phyloP scores from a whole-genome alignment of 2,888 invertebrate species.

The Elysia crispata region DNA sequence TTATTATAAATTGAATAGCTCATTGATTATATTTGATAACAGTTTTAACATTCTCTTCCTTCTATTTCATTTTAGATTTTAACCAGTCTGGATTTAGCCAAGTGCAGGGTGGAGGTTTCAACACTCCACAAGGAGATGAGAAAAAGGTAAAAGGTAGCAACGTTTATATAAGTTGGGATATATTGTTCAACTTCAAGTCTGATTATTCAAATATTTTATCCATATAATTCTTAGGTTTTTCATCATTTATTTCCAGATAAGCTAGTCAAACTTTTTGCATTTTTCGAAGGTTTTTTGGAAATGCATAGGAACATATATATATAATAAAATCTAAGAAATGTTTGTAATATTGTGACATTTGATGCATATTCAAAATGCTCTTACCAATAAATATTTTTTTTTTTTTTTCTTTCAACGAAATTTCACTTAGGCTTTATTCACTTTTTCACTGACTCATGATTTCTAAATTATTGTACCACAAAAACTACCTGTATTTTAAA shows the following conservation, averaged over 20 bases:
- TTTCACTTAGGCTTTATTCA: background rate
- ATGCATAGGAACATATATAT: too few relatives aligned
- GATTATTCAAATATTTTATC: background rate
- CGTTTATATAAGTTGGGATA: background rate
- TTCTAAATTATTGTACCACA: too few relatives aligned
- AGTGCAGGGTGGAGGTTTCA: slow-evolving; percentile 63
- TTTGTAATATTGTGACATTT: too few relatives aligned
- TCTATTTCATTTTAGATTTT: slow-evolving; percentile 46
- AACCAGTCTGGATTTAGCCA: slow-evolving; percentile 54
- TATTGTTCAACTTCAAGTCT: background rate
- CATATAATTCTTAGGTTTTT: too few relatives aligned
- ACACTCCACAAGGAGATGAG: slow-evolving; percentile 67
- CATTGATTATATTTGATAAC: background rate
- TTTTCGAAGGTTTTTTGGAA: background rate
- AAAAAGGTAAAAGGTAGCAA: slow-evolving; percentile 56
- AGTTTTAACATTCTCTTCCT: background rate
- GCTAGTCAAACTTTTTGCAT: too few relatives aligned
- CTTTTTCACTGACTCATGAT: too few relatives aligned
- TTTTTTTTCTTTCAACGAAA: background rate
- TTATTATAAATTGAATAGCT: too few relatives aligned
- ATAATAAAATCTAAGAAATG: too few relatives aligned
- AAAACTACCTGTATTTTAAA: too few relatives aligned
- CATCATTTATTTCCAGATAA: too few relatives aligned
- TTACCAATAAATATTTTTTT: too few relatives aligned
- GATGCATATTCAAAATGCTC: too few relatives aligned